Conservation (phyloP, 2,797 vertebrate genomes). For the Fistularia tabacaria region DNA sequence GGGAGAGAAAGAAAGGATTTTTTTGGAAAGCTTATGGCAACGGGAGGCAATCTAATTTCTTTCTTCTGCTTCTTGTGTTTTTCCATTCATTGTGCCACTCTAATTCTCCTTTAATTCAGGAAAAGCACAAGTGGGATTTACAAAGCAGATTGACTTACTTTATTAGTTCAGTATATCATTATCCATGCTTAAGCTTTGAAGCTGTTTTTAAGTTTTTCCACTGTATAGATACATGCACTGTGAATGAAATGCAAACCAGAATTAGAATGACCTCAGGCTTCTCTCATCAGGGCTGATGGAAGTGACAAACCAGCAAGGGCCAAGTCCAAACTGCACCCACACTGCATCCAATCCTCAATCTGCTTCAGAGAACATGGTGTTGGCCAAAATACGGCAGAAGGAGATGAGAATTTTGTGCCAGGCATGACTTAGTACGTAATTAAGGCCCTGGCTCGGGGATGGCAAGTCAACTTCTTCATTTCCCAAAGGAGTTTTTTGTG, state of each 20-base stretch:
- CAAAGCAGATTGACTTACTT: slow-evolving; percentile 68
- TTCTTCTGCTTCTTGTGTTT: slow-evolving; percentile 21
- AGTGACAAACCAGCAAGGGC: slow-evolving; percentile 50
- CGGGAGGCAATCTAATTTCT: slow-evolving; percentile 55
- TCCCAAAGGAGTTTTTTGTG: slow-evolving; percentile 59
- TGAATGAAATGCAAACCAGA: slow-evolving; percentile 31
- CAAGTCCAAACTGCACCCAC: slow-evolving; percentile 58
- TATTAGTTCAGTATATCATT: slow-evolving; percentile 69
- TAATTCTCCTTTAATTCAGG: slow-evolving; percentile 65
- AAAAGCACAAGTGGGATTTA: slow-evolving; percentile 68
- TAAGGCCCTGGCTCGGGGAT: slow-evolving; percentile 71
- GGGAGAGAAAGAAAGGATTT: slow-evolving; percentile 33
- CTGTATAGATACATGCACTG: slow-evolving; percentile 27
- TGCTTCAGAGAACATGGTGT: slow-evolving; percentile 61
- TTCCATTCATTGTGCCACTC: slow-evolving; percentile 38
- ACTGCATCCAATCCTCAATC: slow-evolving; percentile 62
- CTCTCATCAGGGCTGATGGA: slow-evolving; percentile 58
- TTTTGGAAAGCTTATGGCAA: slow-evolving; percentile 65
- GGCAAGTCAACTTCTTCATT: slow-evolving; percentile 74
- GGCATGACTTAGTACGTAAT: slow-evolving; percentile 79
- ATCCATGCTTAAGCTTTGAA: slow-evolving; percentile 63
- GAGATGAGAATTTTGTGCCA: slow-evolving; percentile 76
- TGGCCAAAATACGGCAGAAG: slow-evolving; percentile 71
- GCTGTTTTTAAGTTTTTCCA: slow-evolving; percentile 36
- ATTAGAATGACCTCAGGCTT: slow-evolving; percentile 56